Evolutionary conservation across 2,888 invertebrate species (phyloP), one percentile per base, ranked within the genome.

Genomic region (Conus canariensis): DNA sequence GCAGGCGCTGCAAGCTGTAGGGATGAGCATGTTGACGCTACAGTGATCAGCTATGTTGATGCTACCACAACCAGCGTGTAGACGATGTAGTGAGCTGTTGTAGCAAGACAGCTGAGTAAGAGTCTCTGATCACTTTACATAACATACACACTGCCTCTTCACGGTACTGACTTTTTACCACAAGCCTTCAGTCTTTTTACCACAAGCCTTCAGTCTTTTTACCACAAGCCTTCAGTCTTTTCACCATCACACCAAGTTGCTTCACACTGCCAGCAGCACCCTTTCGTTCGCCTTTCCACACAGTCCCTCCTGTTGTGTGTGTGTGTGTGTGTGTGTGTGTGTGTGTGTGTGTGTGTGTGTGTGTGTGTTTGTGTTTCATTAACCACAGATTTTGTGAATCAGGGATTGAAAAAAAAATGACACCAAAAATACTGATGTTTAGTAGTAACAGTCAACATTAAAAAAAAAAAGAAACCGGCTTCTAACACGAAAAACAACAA

Each of bases 241-340:
- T 80, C 45, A 30, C 12, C 6, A 58, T 25, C 82, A 58, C 58
- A 83, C 6, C 19, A 83, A 83, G 10, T 16, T 22, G 30, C n/a
- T 58, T 70, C 19, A 58, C 19, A 83, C 14, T 80, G 82, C 58
- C 82, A 83, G 56, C 82, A 83, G 82, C 82, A 83, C 82, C 82
- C 58, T 22, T 56, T 83, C 10, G 58, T 83, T 77, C 64, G 6
- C 10, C 45, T 45, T 0, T 45, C 64, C 10, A 64, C 64, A 16
- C 16, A 22, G n/a, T 5, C 3, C n/a, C 30, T 25, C 22, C 5
- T 56, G 45, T 82, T 10, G 16, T 56, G 56, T 56, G 16, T 12
- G 82, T 56, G 16, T 0, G 56, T 19, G 56, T 56, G 19, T 16
- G 19, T 16, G 6, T 58, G 58, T 83, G 5, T 58, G 58, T 58